phyloP scores from a whole-genome alignment of 1,140 invertebrate genomes.

The Zaprionus nigranus region DNA sequence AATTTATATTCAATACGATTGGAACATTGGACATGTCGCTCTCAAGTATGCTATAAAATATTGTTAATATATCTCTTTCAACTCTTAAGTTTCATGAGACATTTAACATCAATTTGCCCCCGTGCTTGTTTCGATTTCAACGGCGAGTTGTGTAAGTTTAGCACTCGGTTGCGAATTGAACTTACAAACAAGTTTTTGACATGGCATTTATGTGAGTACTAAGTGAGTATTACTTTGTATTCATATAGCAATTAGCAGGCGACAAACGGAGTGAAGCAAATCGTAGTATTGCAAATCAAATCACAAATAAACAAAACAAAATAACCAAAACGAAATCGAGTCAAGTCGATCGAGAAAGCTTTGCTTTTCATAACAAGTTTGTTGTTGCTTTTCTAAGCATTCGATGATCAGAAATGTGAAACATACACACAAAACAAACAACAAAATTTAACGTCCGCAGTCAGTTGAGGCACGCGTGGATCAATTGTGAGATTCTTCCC shows the following conservation, averaged over 20 bases:
- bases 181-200: conserved; percentile 38
- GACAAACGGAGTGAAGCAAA: conserved; percentile 18
- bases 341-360: conserved; percentile 19
- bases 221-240: conserved; percentile 30
- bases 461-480: not conserved
- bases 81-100: conserved; percentile 21
- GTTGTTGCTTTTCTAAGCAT: conserved; percentile 1
- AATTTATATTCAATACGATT: not conserved
- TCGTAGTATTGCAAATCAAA: not conserved
- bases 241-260: conserved; percentile 28
- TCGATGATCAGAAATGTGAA: conserved; percentile 2
- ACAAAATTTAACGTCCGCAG: conserved; percentile 6
- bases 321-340: not conserved
- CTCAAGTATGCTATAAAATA: conserved; percentile 52
- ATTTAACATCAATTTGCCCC: conserved; percentile 58
- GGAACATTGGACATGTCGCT: not conserved
- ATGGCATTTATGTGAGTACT: conserved; percentile 41
- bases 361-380: conserved; percentile 35
- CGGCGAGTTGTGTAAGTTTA: conserved; percentile 37
- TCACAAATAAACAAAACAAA: not conserved
- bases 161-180: conserved; percentile 54
- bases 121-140: conserved; percentile 32
- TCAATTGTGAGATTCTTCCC: conserved; percentile 16
- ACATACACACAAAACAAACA: conserved; percentile 6
- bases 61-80: conserved; percentile 13